Percentiles rank a stretch among this genome's conserved stretches.
phyloP scores from a whole-genome alignment of 2,797 vertebrate genomes.

The Typhlichthys eigenmanni region DNA sequence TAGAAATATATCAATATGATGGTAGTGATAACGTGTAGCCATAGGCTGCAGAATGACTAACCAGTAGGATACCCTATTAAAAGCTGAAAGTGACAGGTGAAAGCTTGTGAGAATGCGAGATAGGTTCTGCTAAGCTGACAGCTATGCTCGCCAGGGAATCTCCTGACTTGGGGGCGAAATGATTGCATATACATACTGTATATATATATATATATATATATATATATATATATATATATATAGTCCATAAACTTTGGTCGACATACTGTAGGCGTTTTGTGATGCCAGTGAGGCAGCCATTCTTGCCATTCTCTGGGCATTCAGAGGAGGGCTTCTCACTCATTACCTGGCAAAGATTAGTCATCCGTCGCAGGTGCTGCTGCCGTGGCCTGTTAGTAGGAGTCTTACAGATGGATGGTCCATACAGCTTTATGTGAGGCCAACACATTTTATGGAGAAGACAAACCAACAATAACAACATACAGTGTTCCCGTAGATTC shows the following conservation, averaged over 20 bases:
- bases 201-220: not conserved
- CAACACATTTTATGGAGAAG: not conserved
- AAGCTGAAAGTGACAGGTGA: not conserved
- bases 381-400: constrained; percentile 54
- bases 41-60: too few species aligned
- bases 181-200: constrained; percentile 14
- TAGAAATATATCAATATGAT: too few species aligned
- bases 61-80: not conserved
- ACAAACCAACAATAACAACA: not conserved
- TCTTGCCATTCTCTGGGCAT: constrained; percentile 61
- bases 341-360: constrained; percentile 67
- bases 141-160: constrained; percentile 16
- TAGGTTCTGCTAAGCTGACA: constrained; percentile 26
- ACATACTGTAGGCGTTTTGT: constrained; percentile 1
- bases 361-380: constrained; percentile 63
- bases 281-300: constrained; percentile 37
- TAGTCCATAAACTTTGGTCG: too few species aligned
- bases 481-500: too few species aligned
- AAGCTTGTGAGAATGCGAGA: not conserved
- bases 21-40: too few species aligned
- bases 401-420: constrained; percentile 66
- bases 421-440: constrained; percentile 36
- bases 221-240: not conserved
- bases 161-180: constrained; percentile 17
- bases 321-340: constrained; percentile 59